A percentile compares a stretch with the other conserved stretches of the same genome.
Conservation (phyloP, 2,113 vertebrate genomes). For the Progne subis region DNA sequence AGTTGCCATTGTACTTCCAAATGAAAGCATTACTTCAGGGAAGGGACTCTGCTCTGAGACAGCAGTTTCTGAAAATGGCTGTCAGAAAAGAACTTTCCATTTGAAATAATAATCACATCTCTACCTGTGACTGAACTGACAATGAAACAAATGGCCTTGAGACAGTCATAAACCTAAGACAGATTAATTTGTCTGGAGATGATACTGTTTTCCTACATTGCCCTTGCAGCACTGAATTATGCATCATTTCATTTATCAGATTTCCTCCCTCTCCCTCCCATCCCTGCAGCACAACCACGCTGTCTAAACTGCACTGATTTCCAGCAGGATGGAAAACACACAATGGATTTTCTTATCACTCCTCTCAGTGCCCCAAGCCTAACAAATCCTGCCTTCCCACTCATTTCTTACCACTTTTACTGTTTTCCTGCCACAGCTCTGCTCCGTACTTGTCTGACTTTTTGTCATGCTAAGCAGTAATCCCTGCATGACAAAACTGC, state of each 20-base stretch:
- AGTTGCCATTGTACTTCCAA: background rate
- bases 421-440: conserved; percentile 3
- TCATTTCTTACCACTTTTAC: conserved; percentile 16
- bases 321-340: conserved; percentile 46
- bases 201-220: background rate
- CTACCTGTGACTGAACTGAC: background rate
- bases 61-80: background rate
- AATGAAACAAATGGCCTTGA: conserved; percentile 9
- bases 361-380: conserved; percentile 26
- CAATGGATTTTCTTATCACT: conserved; percentile 36
- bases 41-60: conserved; percentile 32
- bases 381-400: conserved; percentile 24
- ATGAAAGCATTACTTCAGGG: conserved; percentile 8
- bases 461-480: conserved; percentile 28
- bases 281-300: background rate
- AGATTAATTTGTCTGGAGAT: conserved; percentile 38
- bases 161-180: background rate
- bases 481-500: background rate
- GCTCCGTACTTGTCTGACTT: conserved; percentile 17
- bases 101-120: conserved; percentile 54
- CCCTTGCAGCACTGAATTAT: conserved; percentile 57
- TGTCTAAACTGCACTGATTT: conserved; percentile 29
- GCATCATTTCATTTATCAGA: conserved; percentile 41
- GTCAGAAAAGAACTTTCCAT: conserved; percentile 21
- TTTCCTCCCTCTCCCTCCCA: conserved; percentile 7